Conservation (phyloP, 2,888 invertebrate genomes). For the Scaptomyza reducta region DNA sequence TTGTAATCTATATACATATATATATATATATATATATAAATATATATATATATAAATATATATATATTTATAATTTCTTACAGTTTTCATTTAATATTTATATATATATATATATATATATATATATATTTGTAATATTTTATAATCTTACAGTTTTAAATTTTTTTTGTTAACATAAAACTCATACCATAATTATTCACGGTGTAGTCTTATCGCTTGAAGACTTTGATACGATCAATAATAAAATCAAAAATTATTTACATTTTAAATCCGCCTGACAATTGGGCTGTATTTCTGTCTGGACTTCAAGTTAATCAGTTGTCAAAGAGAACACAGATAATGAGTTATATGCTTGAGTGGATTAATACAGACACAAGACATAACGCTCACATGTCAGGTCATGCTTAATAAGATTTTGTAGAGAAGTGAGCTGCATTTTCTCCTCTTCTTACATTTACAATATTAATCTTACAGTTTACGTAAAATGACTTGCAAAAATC, state of each 20-base stretch:
- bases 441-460: conserved; percentile 1
- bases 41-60: no score
- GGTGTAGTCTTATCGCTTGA: conserved; percentile 33
- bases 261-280: conserved; percentile 16
- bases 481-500: conserved; percentile 31
- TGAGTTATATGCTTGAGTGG: neutral
- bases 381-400: conserved; percentile 11
- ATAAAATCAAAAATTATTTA: neutral
- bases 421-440: neutral
- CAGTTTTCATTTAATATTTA: no score
- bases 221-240: conserved; percentile 8
- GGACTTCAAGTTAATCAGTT: conserved; percentile 12
- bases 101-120: no score
- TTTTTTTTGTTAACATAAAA: no score
- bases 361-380: neutral
- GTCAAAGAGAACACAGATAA: neutral
- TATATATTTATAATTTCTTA: no score
- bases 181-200: neutral
- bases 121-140: no score
- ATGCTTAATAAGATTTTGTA: conserved; percentile 15
- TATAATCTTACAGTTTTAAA: no score
- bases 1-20: no score
- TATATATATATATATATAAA: no score
- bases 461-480: conserved; percentile 15
- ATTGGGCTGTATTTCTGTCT: neutral